Conservation (phyloP, 2,888 invertebrate genomes). For the Toxonevra muliebris region DNA sequence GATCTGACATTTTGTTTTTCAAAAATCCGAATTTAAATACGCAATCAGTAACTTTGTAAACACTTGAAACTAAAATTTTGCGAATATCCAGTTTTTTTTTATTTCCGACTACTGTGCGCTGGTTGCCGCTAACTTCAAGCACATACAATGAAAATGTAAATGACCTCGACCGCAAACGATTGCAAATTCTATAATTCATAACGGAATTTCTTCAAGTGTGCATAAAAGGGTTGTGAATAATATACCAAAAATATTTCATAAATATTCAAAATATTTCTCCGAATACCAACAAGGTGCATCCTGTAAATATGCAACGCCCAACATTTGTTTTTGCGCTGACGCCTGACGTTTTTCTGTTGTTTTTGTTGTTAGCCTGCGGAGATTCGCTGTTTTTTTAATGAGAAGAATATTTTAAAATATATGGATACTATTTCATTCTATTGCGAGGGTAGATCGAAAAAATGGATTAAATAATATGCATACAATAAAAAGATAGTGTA, state of each 20-base stretch:
- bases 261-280: conserved; percentile 16
- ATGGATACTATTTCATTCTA: no score
- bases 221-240: background rate
- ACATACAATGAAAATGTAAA: background rate
- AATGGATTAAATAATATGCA: no score
- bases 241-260: conserved; percentile 17
- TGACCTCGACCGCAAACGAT: background rate
- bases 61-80: no score
- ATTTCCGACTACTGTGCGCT: no score
- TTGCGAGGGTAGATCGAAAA: background rate
- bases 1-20: no score
- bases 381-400: no score
- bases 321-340: conserved; percentile 24
- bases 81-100: no score
- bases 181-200: conserved; percentile 24
- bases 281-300: conserved; percentile 24
- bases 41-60: no score
- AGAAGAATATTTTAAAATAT: no score
- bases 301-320: conserved; percentile 23
- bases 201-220: conserved; percentile 10
- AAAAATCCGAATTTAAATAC: no score
- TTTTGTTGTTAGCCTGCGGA: no score
- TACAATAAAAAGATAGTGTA: no score
- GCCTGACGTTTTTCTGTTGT: background rate
- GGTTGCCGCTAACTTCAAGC: background rate